Evolutionary conservation across 2,888 invertebrate species (phyloP).

Genomic region (Seira musarum): DNA sequence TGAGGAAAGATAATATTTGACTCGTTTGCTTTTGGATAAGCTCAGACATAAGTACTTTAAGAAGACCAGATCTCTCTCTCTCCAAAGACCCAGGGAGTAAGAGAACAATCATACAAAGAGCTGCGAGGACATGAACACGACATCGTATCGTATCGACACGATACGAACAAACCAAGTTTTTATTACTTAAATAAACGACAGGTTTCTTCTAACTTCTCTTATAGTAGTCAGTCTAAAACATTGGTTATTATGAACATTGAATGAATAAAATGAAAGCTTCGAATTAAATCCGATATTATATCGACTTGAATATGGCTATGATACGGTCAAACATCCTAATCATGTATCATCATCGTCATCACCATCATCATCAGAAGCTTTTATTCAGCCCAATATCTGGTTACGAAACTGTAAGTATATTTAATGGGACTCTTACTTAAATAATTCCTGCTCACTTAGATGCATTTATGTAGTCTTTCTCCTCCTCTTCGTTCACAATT

Average conservation of each 20-base stretch:
- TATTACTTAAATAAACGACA: conserved; percentile 7
- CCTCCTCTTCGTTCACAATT: too few species aligned
- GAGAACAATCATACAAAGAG: neutral
- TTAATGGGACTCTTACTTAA: too few species aligned
- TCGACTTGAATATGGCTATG: too few species aligned
- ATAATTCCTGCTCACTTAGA: too few species aligned
- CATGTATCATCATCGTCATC: conserved; percentile 8
- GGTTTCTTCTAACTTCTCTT: neutral
- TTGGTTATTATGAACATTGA: neutral
- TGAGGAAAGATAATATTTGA: conserved; percentile 6
- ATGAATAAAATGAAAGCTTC: neutral
- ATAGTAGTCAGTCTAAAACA: neutral
- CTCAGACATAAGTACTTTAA: neutral
- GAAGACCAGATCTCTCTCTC: neutral
- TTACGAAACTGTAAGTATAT: neutral
- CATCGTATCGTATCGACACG: neutral
- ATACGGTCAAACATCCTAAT: conserved; percentile 1
- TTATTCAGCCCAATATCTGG: neutral
- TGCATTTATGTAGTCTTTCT: too few species aligned
- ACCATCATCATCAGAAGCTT: neutral
- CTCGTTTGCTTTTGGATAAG: conserved; percentile 11
- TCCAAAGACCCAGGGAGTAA: neutral
- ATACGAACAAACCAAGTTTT: neutral
- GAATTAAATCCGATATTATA: neutral
- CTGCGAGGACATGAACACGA: neutral